A percentile compares a stretch with the other conserved stretches of the same genome.
These are phyloP conservation scores for Eupithecia inturbata DNA, from an alignment of 2,888 invertebrate genomes.

Conservation along the genomic window DNA sequence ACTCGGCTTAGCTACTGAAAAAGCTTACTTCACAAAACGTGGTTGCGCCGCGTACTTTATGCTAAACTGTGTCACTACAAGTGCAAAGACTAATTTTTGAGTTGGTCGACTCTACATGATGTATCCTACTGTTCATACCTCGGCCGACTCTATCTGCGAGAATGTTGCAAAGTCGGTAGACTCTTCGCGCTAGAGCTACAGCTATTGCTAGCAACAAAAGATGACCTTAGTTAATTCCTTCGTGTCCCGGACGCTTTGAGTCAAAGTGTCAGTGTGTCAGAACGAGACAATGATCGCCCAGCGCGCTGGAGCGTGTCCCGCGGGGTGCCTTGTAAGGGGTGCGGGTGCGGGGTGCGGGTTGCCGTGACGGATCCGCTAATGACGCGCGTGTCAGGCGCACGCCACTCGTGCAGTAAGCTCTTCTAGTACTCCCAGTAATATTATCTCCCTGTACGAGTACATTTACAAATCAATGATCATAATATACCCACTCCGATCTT, in stretches of 20 bases:
- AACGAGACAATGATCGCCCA: conserved; percentile 25
- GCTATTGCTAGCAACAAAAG: background rate
- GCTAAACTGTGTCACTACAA: too few species aligned
- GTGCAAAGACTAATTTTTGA: too few species aligned
- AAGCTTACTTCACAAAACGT: too few species aligned
- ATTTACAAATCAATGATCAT: too few species aligned
- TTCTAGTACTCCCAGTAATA: too few species aligned
- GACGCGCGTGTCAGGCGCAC: conserved; percentile 33
- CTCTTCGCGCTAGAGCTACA: too few species aligned
- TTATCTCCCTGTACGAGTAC: too few species aligned
- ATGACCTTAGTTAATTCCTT: background rate
- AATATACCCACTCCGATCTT: too few species aligned
- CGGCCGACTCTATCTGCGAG: background rate
- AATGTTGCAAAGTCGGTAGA: background rate
- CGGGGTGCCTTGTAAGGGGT: too few species aligned
- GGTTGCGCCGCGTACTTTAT: too few species aligned
- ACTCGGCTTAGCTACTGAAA: too few species aligned
- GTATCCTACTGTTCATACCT: background rate
- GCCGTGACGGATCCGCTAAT: conserved; percentile 27
- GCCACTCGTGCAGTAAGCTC: too few species aligned
- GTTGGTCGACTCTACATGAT: background rate
- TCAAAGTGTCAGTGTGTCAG: conserved; percentile 16
- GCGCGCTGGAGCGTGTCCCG: conserved; percentile 5
- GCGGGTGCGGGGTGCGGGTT: background rate
- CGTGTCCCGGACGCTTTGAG: background rate